Evolutionary conservation across 2,888 invertebrate genomes (phyloP).

Genomic region (Stegophylla sp.): DNA sequence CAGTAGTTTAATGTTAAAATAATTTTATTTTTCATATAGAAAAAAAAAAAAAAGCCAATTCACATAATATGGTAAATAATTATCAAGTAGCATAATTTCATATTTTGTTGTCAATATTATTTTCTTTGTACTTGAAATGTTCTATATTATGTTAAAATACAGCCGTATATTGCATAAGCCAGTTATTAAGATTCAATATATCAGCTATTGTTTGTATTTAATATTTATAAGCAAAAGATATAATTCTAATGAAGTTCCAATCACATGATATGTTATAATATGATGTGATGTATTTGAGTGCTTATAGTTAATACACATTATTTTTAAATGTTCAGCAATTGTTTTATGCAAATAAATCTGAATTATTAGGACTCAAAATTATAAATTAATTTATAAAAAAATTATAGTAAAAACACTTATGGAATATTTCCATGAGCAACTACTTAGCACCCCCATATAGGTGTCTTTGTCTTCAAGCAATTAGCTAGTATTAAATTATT

Average conservation of each 20-base stretch:
- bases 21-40: no score
- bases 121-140: conserved; percentile 16
- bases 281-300: background rate
- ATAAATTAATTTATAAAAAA: background rate
- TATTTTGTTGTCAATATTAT: background rate
- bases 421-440: no score
- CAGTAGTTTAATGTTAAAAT: no score
- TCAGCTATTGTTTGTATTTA: conserved; percentile 16
- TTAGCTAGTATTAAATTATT: no score
- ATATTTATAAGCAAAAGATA: background rate
- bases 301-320: background rate
- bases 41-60: no score
- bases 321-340: background rate
- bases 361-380: background rate
- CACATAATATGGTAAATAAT: background rate
- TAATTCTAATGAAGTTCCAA: background rate
- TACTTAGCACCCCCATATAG: no score
- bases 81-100: background rate
- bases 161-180: background rate
- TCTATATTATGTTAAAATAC: background rate
- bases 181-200: conserved; percentile 28
- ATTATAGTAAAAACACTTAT: no score
- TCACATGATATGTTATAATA: background rate
- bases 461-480: no score
- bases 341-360: background rate